Evolutionary conservation across 2,888 invertebrate genomes (phyloP).

Genomic region (Eledona agricola): DNA sequence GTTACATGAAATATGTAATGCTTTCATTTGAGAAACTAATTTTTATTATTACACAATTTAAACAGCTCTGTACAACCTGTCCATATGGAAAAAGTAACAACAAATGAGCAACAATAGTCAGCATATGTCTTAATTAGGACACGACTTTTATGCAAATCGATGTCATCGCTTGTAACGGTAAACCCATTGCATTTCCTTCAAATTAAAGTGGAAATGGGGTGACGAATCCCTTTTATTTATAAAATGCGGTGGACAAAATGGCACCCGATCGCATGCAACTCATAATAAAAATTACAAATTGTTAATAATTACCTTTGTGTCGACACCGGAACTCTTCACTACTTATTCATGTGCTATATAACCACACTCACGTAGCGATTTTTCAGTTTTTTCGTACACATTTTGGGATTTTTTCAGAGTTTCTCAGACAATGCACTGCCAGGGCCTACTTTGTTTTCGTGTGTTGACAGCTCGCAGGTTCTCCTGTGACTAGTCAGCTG

Average conservation of each 20-base stretch:
- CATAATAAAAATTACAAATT: constrained; percentile 12
- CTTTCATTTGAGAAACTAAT: too few species aligned
- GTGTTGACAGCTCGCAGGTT: constrained; percentile 48
- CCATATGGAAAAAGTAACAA: constrained; percentile 21
- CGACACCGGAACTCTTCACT: constrained; percentile 44
- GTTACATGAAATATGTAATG: too few species aligned
- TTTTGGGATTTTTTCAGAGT: constrained; percentile 45
- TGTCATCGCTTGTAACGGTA: constrained; percentile 19
- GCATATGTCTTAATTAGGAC: constrained; percentile 40
- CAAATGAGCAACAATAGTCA: constrained; percentile 16
- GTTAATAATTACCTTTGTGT: constrained; percentile 45
- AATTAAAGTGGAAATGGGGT: constrained; percentile 28
- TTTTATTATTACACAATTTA: constrained; percentile 13
- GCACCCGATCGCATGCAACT: constrained; percentile 42
- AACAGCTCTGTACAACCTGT: constrained; percentile 7
- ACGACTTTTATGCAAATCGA: constrained; percentile 26
- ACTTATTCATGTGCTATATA: constrained; percentile 52
- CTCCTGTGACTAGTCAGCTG: constrained; percentile 55
- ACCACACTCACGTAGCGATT: constrained; percentile 47
- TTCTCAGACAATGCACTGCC: constrained; percentile 43
- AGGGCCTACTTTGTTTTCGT: constrained; percentile 39
- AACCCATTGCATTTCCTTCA: constrained; percentile 7
- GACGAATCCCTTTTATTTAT: constrained; percentile 45
- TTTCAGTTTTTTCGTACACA: constrained; percentile 50
- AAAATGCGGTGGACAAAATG: constrained; percentile 49